Evolutionary conservation across 2,113 vertebrate genomes (phyloP).

Genomic region (Dendropsophus ebraccatus): DNA sequence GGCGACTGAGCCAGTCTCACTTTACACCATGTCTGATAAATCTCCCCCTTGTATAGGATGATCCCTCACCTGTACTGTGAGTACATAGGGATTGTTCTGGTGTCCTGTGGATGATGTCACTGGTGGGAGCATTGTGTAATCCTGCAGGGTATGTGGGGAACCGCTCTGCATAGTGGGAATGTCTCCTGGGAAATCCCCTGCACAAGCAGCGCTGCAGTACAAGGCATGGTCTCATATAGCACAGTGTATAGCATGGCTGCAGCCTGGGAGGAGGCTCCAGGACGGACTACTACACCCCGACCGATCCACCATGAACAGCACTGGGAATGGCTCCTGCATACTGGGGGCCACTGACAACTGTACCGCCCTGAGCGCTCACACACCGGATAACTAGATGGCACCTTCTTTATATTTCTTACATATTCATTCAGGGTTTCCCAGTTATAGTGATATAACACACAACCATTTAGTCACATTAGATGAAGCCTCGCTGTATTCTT

Average conservation of each 20-base stretch:
- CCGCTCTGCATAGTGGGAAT: conserved; percentile 53
- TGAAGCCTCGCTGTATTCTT: no score
- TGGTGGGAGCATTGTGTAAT: conserved; percentile 54
- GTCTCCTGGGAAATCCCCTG: conserved; percentile 56
- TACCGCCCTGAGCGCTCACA: no score
- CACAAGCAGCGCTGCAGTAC: conserved; percentile 43
- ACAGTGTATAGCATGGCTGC: conserved; percentile 11
- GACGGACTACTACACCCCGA: background rate
- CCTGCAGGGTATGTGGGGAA: conserved; percentile 45
- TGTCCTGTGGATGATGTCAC: conserved; percentile 35
- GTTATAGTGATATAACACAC: no score
- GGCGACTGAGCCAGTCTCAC: no score
- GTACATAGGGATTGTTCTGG: conserved; percentile 15
- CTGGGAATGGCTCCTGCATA: conserved; percentile 5
- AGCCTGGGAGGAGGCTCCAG: conserved; percentile 31
- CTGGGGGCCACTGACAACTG: background rate
- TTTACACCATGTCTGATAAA: no score
- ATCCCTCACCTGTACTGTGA: conserved; percentile 8
- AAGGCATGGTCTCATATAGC: conserved; percentile 45
- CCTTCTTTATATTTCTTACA: no score
- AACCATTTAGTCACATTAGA: no score
- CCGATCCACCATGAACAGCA: conserved; percentile 9
- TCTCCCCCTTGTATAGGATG: no score
- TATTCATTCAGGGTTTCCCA: no score
- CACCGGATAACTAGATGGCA: no score